Evolutionary conservation across 2,113 vertebrate species (phyloP).

Genomic region (Zapus hudsonius): DNA sequence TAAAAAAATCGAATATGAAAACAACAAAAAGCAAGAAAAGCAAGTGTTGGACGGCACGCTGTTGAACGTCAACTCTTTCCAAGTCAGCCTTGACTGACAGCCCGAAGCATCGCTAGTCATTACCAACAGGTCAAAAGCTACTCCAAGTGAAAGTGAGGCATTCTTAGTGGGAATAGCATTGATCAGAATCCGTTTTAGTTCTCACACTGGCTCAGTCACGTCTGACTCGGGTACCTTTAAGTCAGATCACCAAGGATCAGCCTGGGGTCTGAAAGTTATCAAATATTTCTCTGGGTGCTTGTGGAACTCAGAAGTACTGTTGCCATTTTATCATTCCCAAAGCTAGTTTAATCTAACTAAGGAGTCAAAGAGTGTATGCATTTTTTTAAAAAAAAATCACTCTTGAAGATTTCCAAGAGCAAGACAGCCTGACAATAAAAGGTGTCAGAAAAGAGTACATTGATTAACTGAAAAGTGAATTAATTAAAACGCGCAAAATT

Average conservation of each 20-base stretch:
- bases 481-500: neutral
- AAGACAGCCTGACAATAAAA: neutral
- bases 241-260: neutral
- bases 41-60: neutral
- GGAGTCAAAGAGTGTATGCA: neutral
- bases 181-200: neutral
- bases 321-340: neutral
- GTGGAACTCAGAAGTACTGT: neutral
- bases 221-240: neutral
- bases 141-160: neutral
- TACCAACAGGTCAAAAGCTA: too few species aligned
- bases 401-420: conserved; percentile 10
- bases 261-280: neutral
- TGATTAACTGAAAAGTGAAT: conserved; percentile 13
- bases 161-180: neutral
- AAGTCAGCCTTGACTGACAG: neutral
- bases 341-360: neutral
- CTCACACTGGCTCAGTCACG: neutral
- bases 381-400: neutral
- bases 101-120: neutral
- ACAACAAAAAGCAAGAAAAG: too few species aligned
- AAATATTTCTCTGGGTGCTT: neutral
- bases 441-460: neutral
- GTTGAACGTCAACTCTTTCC: neutral
- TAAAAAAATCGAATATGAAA: too few species aligned